Evolutionary conservation across 37 sponge, comb jelly and placozoan species (phyloP), one percentile per base, ranked within the genome.

Genomic region (Hormiphora californensis): DNA sequence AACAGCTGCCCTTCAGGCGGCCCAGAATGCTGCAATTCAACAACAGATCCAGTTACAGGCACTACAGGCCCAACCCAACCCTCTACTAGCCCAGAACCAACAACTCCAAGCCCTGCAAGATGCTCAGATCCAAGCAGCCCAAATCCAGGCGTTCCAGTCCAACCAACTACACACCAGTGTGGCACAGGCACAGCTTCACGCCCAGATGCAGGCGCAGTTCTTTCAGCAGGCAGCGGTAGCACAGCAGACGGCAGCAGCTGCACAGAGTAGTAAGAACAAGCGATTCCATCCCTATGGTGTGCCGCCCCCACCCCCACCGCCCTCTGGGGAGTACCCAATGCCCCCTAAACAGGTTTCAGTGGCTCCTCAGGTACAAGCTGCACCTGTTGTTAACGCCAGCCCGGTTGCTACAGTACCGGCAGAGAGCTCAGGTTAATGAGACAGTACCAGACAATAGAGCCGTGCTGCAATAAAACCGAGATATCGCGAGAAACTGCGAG

Each of bases 271-370:
- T 28, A 73, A 73, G 81, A 73, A 33, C 2, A 33, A 73, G 81
- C 40, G 81, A 21, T 73, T 43, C 25, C 81, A 73, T 33, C 81
- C 81, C 0, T 73, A 73, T 33, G 35, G 81, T 22, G 38, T 73
- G 39, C 61, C 61, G 27, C 81, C 81, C 9, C 81, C 81, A 0
- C 81, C 81, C 2, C 81, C 81, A 1, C 81, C 81, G 3, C 81
- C 81, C 8, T 17, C 68, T 7, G 8, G 46, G 3, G 23, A 33
- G 21, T 22, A 43, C 4, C 81, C 81, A 23, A 73, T 73, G 81
- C 81, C 81, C 44, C 81, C 81, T 1, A 73, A 73, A 30, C 81
- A 73, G 81, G 81, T 73, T 27, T 73, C 81, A 28, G 81, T 73
- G 3, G 81, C 81, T 0, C 81, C 81, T 33, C 81, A 73, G 44